Base-by-base conservation (phyloP, 2,888 invertebrate species). In the Itoplectis maculator region DNA sequence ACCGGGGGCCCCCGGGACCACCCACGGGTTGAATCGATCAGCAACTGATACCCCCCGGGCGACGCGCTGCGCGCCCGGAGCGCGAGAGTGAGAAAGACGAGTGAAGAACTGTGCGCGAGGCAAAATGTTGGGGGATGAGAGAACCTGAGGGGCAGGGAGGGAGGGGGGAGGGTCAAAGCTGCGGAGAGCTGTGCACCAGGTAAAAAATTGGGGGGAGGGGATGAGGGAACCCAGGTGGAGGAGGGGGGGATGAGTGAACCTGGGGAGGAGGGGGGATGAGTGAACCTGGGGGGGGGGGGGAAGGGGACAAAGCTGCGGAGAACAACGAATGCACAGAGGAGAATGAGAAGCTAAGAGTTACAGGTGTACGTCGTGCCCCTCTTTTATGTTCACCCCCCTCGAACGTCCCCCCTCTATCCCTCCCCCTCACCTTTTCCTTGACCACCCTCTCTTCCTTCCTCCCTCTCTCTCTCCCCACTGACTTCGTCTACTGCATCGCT, bases 1-100 rank as follows among this genome's bases (percentile, higher is more conserved):
- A 88, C 86, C 84, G 63, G 88, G 87, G 87, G 88, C 86, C 74
- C 70, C 42, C 86, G 82, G 87, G 91, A 91, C 91, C 91, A 91
- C 91, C 91, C 91, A 91, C 90, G 88, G 89, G 88, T 88, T 89
- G 90, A 90, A 91, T 91, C 91, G 91, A 91, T 91, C 91, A 91
- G 89, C 89, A 91, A 91, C 90, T 89, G 90, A 90, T 90, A 90
- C 86, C 87, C 86, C 80, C 85, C 59, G 47, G 49, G 45, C 56
- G 40, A 23, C 56, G 56, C 56, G n/a, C n/a, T n/a, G n/a, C n/a
- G n/a, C n/a, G n/a, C 76, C 29, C n/a, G 51, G 72, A 76, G 75
- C 69, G 84, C n/a, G n/a, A n/a, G n/a, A 84, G 81, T 79, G 79
- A 84, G 78, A 82, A 78, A 80, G 80, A 82, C 81, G 84, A 85